Base-by-base conservation (phyloP, 2,797 vertebrate species). In the Pseudotriccus pelzelni region DNA sequence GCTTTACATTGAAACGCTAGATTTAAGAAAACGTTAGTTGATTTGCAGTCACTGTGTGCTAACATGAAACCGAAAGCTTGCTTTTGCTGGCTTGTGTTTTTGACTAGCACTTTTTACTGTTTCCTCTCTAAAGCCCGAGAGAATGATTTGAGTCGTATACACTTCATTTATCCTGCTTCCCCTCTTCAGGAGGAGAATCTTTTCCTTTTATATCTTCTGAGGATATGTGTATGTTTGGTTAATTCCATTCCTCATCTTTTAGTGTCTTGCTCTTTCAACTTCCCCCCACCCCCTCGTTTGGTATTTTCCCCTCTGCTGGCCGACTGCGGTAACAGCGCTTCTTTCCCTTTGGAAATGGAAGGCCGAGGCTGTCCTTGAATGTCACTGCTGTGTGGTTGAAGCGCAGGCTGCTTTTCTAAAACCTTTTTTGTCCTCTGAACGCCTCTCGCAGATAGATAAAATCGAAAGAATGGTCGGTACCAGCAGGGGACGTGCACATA, bases 291-390 rank as follows among this genome's bases (percentile, higher is more conserved):
- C 21, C 18, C 73, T 94, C 93, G 93, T 91, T 97, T 97, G 94
- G 49, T 82, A 22, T 94, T 97, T 96, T 97, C 95, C 96, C 96
- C 96, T 85, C 96, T 96, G 89, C 94, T 96, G 96, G 94, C 87
- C 39, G 36, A 12, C 27, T 7, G 78, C 14, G 36, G 46, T 64
- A 69, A 86, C 58, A 83, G 77, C 94, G 46, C 39, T 59, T 50
- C 41, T 80, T 44, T 79, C 58, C 73, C 58, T 49, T 46, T 44
- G 55, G 79, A 84, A 83, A 66, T 66, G 83, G 82, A 72, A 87
- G 85, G 69, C 83, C 5, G 0, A 12, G 47, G 49, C 47, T 84
- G 84, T 44, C 78, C 89, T 92, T 89, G 70, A 63, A 43, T 30
- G 53, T 56, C 75, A 28, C 47, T 25, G 37, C 43, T 67, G 12